A percentile compares a stretch with the other conserved stretches of the same genome.
Conservation (phyloP, 2,113 vertebrate species). For the Chaetops frenatus region DNA sequence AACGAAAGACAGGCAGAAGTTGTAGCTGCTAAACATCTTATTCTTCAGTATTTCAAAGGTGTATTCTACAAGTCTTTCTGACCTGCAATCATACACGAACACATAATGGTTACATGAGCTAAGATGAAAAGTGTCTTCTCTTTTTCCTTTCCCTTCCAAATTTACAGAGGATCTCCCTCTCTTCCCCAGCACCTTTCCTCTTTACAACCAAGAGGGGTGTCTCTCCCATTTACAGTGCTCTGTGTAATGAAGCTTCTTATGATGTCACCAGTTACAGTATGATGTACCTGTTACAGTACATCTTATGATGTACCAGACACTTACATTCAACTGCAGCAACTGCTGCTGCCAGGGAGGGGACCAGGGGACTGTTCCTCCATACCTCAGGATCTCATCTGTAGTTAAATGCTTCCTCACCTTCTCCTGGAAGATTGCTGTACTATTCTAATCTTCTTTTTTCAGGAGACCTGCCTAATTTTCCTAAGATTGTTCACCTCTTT, state of each 20-base stretch:
- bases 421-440: neutral
- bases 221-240: neutral
- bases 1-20: neutral
- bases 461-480: neutral
- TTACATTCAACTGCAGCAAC: too few species aligned
- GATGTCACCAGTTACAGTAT: neutral
- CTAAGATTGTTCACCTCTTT: neutral
- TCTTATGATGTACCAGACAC: too few species aligned
- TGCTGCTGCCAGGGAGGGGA: neutral
- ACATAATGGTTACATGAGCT: neutral
- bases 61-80: neutral
- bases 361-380: neutral
- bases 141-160: neutral
- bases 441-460: neutral
- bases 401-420: neutral
- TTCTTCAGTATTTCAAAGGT: neutral
- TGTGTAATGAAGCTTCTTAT: neutral
- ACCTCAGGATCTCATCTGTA: neutral
- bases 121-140: neutral
- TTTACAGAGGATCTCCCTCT: neutral
- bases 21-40: neutral
- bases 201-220: neutral
- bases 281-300: too few species aligned
- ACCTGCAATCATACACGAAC: neutral
- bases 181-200: neutral